Evolutionary conservation across 2,113 vertebrate genomes (phyloP).

Genomic region (Oreochromis spilurus): DNA sequence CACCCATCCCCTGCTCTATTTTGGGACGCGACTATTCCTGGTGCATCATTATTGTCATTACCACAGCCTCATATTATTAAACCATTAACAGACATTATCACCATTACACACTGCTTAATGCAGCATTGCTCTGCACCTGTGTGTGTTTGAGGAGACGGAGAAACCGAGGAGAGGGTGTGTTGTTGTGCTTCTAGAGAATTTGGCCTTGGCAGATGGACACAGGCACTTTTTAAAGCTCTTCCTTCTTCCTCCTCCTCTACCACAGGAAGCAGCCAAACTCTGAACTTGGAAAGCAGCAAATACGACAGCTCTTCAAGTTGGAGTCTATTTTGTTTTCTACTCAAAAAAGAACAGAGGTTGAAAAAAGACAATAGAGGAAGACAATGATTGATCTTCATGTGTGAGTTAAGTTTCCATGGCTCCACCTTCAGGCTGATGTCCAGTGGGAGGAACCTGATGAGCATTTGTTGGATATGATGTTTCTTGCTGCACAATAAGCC

Average conservation of each 20-base stretch:
- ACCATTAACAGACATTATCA: slow-evolving; percentile 43
- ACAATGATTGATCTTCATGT: background rate
- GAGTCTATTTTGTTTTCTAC: background rate
- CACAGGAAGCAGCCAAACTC: background rate
- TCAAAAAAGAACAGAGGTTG: background rate
- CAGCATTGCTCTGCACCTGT: slow-evolving; percentile 13
- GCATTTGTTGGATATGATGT: background rate
- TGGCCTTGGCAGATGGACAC: slow-evolving; percentile 5
- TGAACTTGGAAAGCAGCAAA: background rate
- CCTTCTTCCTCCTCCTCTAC: background rate
- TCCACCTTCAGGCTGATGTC: background rate
- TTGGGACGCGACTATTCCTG: slow-evolving; percentile 46
- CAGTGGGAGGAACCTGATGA: background rate
- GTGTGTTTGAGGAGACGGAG: background rate
- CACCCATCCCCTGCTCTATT: slow-evolving; percentile 46
- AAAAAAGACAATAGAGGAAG: background rate
- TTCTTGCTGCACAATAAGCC: background rate
- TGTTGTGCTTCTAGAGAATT: background rate
- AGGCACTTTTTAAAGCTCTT: background rate
- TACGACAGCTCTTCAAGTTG: background rate
- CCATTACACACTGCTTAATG: slow-evolving; percentile 13
- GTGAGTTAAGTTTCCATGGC: background rate
- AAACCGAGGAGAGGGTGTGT: background rate
- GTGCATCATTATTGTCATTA: slow-evolving; percentile 57
- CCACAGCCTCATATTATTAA: slow-evolving; percentile 29